Percentiles rank a stretch among this genome's conserved stretches.
These are phyloP conservation scores for Lottia scabra DNA, from an alignment of 2,888 invertebrate genomes.

Conservation along the genomic window DNA sequence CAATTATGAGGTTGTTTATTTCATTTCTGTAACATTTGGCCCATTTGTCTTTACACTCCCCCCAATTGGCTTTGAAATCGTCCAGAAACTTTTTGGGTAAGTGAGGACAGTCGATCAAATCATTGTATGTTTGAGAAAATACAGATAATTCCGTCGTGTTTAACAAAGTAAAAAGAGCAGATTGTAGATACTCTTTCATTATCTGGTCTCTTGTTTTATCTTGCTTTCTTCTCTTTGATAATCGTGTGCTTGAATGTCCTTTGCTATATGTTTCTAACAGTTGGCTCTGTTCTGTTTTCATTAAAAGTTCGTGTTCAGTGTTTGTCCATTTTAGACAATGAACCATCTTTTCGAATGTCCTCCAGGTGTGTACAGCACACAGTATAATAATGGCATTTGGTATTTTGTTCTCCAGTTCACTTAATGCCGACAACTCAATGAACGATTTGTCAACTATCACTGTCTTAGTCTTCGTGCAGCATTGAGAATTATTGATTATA, in stretches of 20 bases:
- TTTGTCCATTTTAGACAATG: not conserved
- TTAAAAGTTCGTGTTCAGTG: not conserved
- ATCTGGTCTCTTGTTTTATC: not conserved
- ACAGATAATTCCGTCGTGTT: not conserved
- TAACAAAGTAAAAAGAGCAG: not conserved
- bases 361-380: not conserved
- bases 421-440: not conserved
- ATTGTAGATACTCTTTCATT: not conserved
- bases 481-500: not conserved
- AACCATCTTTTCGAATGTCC: not conserved
- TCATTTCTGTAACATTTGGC: not conserved
- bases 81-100: not conserved
- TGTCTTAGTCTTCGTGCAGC: not conserved
- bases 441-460: not conserved
- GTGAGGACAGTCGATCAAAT: not conserved
- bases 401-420: too few species aligned
- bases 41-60: not conserved
- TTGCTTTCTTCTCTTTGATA: too few species aligned
- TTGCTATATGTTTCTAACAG: too few species aligned
- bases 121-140: not conserved
- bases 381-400: not conserved
- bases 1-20: not conserved
- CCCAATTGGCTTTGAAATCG: too few species aligned
- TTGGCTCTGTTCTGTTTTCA: not conserved
- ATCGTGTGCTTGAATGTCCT: too few species aligned